Base-by-base conservation (phyloP, 2,888 invertebrate species). In the Mechanitis mazaeus region DNA sequence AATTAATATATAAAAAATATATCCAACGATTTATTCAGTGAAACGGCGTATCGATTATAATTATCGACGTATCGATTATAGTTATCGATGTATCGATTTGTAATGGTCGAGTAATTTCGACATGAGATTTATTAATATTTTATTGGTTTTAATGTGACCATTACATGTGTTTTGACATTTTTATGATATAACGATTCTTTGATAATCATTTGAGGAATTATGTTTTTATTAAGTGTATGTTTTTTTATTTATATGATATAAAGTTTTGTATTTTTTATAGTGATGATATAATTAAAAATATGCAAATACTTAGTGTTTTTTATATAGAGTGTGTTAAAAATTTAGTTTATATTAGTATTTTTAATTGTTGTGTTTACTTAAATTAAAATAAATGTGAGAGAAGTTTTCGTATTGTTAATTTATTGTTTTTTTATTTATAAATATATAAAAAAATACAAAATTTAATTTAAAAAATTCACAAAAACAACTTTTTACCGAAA, bases 81-180 rank as follows among this genome's bases (percentile, higher is more conserved):
- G 33, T 53, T 59, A 56, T 60, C 60, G 57, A 60, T 60, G 50
- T 58, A 64, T 63, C 60, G 62, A 68, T 71, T 72, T 64, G 68
- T 65, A 59, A 67, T 63, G 67, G 64, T 54, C 35, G 55, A 59
- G 68, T 68, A 61, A 61, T 65, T 67, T 60, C 64, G 68, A 68
- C 65, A 68, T 61, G 60, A 65, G 65, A 70, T 72, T 72, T 71
- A 70, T 69, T 68, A 67, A 65, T 55, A 67, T 63, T 65, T 62
- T 66, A 71, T 69, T 71, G 71, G 68, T 71, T 70, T 67, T 68
- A 69, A 72, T 68, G 64, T 67, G 20, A 20, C 56, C 59, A 59
- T 45, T 54, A 53, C 11, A 42, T 67, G 64, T 64, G 59, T 61
- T 61, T 57, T 55, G 61, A 64, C 64, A 35, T 66, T 66, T 66